phyloP scores from a whole-genome alignment of 2,113 vertebrate genomes.

The Taurulus bubalis region DNA sequence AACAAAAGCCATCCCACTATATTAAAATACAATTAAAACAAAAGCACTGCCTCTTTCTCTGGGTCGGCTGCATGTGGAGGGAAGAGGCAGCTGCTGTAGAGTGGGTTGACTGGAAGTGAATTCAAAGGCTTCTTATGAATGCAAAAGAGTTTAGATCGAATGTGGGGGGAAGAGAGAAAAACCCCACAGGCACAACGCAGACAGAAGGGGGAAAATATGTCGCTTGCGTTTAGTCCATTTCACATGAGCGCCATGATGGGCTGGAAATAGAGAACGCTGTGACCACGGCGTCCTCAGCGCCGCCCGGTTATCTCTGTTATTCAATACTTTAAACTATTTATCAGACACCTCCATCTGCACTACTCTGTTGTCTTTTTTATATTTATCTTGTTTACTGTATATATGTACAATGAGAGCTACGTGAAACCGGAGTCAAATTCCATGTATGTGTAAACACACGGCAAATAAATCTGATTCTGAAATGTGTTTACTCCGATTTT shows the following conservation, averaged over 20 bases:
- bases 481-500: not conserved
- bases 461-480: too few species aligned
- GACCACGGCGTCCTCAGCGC: not conserved
- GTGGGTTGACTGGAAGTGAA: not conserved
- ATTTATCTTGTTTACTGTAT: too few species aligned
- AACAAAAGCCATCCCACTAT: not conserved
- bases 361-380: too few species aligned
- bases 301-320: conserved; percentile 13
- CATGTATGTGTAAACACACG: too few species aligned
- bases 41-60: not conserved
- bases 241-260: conserved; percentile 27
- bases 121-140: conserved; percentile 19
- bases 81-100: not conserved
- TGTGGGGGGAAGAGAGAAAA: conserved; percentile 1
- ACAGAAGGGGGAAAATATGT: conserved; percentile 17
- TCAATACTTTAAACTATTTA: not conserved
- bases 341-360: too few species aligned
- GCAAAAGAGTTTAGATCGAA: conserved; percentile 28
- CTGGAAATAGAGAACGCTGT: conserved; percentile 44
- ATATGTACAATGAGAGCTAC: too few species aligned
- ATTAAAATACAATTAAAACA: too few species aligned
- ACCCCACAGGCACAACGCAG: not conserved
- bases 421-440: too few species aligned
- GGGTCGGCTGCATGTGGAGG: not conserved
- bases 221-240: conserved; percentile 21